Conservation (phyloP, 2,797 vertebrate genomes). For the Hoplostethus mediterraneus region DNA sequence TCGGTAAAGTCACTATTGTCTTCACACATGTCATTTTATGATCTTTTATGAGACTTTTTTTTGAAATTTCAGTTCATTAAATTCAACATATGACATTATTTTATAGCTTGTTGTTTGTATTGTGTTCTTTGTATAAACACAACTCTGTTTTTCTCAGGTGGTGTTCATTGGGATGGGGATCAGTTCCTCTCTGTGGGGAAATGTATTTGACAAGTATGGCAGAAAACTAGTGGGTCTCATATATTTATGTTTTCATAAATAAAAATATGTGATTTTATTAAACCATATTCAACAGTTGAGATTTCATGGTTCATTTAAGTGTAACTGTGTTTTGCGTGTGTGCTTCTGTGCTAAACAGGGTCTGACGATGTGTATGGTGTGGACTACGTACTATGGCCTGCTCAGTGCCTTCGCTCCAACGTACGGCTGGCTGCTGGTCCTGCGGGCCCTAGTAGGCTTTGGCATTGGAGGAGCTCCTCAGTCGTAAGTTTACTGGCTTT, state of each 20-base stretch:
- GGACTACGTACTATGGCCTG: constrained; percentile 89
- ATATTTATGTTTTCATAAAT: not conserved
- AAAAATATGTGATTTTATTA: not conserved
- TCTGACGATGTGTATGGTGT: constrained; percentile 85
- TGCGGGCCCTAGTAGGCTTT: constrained; percentile 89
- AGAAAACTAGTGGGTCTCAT: constrained; percentile 88
- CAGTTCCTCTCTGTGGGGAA: constrained; percentile 90
- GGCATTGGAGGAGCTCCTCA: constrained; percentile 92
- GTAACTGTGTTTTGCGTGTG: not conserved
- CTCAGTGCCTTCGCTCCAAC: constrained; percentile 89
- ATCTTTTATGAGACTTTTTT: too few species aligned
- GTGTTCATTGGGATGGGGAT: constrained; percentile 92
- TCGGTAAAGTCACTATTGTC: constrained; percentile 82
- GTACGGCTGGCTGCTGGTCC: constrained; percentile 90
- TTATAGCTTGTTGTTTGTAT: not conserved
- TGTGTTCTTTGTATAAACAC: not conserved
- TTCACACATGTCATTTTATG: not conserved
- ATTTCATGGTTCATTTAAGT: not conserved
- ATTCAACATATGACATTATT: too few species aligned
- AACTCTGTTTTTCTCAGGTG: constrained; percentile 74
- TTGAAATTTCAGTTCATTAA: not conserved
- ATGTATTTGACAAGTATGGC: constrained; percentile 90
- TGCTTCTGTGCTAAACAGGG: constrained; percentile 77
- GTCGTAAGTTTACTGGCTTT: constrained; percentile 83
- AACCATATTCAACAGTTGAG: not conserved